Conservation (phyloP, 2,113 vertebrate genomes). For the Labrus mixtus region DNA sequence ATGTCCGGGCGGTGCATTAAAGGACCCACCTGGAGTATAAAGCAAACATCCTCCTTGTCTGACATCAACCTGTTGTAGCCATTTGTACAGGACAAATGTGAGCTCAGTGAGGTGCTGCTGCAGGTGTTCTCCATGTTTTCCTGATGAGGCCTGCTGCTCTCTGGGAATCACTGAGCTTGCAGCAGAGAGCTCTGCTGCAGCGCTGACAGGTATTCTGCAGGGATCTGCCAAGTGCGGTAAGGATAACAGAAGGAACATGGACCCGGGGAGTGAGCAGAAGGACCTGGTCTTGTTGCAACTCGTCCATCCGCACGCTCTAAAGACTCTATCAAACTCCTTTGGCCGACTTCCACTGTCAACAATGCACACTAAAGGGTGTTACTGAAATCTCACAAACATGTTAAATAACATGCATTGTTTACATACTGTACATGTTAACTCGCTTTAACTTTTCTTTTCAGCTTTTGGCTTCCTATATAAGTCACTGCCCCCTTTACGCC, state of each 20-base stretch:
- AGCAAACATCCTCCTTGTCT: neutral
- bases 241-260: slow-evolving; percentile 20
- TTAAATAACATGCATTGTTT: too few species aligned
- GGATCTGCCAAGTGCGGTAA: slow-evolving; percentile 50
- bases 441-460: too few species aligned
- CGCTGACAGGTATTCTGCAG: slow-evolving; percentile 44
- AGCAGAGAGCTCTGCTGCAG: slow-evolving; percentile 14
- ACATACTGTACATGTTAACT: too few species aligned
- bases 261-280: neutral
- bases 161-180: slow-evolving; percentile 13
- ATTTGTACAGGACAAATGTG: slow-evolving; percentile 26
- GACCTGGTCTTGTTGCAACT: slow-evolving; percentile 5
- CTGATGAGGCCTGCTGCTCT: slow-evolving; percentile 33
- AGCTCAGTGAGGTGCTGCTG: slow-evolving; percentile 19
- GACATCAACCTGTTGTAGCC: slow-evolving; percentile 4
- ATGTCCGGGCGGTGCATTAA: neutral
- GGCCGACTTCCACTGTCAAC: neutral
- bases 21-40: neutral
- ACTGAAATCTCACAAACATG: too few species aligned
- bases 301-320: neutral
- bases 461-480: too few species aligned
- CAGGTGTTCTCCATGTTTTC: slow-evolving; percentile 49
- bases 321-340: neutral
- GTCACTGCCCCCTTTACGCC: too few species aligned
- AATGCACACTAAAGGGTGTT: neutral